Base-by-base conservation (phyloP, 2,797 vertebrate species). In the Typhlichthys subterraneus region DNA sequence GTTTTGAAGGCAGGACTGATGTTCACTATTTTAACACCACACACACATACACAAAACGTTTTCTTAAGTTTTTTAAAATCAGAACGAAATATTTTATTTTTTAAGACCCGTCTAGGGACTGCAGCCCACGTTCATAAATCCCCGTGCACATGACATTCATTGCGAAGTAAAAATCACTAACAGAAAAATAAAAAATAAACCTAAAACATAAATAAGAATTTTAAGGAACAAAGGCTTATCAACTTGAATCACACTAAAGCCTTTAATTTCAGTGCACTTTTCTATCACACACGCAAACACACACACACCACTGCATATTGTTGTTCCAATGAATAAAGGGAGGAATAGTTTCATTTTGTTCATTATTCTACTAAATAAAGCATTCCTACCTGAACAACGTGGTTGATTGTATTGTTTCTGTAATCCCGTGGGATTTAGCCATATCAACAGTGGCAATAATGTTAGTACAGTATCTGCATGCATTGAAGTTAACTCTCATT, bases 91-190 rank as follows among this genome's bases (percentile, higher is more conserved):
- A 70, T 63, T 38, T 23, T 76, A 60, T 76, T 76, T 64, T 72
- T 57, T 15, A 72, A 29, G 23, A 4, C 23, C 23, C 23, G 23
- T 29, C 23, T 29, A 29, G 23, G 23, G 23, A 29, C 23, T 29
- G 49, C 61, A 53, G 3, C 4, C 69, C 78, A 73, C 77, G 75
- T 71, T 69, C 67, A 81, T 65, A 64, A 75, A 76, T 75, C 79
- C 78, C 52, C 80, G 82, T 77, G 75, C 78, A 79, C 83, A 69
- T 74, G 71, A 65, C 77, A 74, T 66, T 15, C 64, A 33, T 57
- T 48, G 57, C 59, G 57, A 69, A 46, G 57, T 47, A 71, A 42
- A 42, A 57, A 9, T 10, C 8, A 59, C 48, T 2, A 12, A 55
- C 17, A 17, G 23, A 70, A 77, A 70, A 5, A 72, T 7, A 53